Conservation (phyloP, 2,888 invertebrate species). For the Pristionchus arcanus region DNA sequence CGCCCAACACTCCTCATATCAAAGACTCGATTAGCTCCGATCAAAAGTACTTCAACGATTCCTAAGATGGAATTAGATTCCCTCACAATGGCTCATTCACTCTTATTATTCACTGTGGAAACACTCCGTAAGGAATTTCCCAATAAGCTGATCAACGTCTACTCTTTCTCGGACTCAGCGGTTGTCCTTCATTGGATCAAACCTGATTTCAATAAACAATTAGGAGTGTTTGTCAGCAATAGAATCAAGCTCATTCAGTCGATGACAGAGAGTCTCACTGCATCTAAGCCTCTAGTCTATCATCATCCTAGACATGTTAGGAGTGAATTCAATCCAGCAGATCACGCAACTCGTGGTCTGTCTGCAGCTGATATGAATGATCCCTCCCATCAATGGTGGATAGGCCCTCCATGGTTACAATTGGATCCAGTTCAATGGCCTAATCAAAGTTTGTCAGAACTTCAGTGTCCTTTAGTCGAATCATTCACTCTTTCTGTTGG, state of each 20-base stretch:
- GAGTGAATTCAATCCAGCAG: conserved; percentile 4
- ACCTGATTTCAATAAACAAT: neutral
- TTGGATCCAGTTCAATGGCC: neutral
- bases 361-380: neutral
- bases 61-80: conserved; percentile 30
- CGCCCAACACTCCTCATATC: neutral
- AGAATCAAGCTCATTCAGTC: neutral
- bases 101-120: neutral
- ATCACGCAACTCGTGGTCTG: conserved; percentile 23
- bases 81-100: neutral
- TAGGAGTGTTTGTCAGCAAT: conserved; percentile 1
- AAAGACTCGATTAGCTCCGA: neutral
- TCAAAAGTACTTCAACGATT: neutral
- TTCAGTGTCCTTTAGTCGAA: too few relatives aligned
- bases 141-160: neutral
- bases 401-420: neutral
- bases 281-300: neutral
- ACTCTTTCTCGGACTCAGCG: neutral
- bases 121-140: conserved; percentile 25
- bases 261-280: neutral
- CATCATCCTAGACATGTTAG: neutral
- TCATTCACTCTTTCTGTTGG: too few relatives aligned
- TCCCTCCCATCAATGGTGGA: conserved; percentile 25
- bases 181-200: conserved; percentile 11
- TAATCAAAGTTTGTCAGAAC: too few relatives aligned